These are phyloP conservation scores for Nothoprocta pentlandii DNA, from an alignment of 2,113 vertebrate species.

Conservation along the genomic window DNA sequence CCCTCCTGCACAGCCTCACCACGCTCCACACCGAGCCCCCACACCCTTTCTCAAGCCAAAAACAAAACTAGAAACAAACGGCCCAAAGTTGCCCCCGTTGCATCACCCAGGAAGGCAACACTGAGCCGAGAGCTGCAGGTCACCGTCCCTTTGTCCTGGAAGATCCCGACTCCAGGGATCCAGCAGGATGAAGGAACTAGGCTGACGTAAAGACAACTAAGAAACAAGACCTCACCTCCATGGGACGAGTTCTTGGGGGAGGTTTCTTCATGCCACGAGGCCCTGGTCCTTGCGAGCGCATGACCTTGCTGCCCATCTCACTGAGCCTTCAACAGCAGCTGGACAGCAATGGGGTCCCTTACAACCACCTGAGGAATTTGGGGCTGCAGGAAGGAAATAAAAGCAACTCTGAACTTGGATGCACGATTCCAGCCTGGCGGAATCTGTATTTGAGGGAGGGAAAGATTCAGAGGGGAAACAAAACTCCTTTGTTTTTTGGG, in stretches of 20 bases:
- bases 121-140: not conserved
- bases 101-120: not conserved
- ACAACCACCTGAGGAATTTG: not conserved
- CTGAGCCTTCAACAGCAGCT: not conserved
- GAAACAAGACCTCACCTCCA: not conserved
- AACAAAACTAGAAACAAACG: not conserved
- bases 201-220: not conserved
- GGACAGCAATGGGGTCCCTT: not conserved
- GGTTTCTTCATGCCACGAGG: not conserved
- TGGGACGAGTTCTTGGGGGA: not conserved
- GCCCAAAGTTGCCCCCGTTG: no score
- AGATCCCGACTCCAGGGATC: not conserved
- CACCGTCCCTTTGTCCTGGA: not conserved
- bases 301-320: rapidly evolving
- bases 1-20: not conserved
- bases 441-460: not conserved
- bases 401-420: not conserved
- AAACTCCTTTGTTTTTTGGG: not conserved
- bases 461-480: not conserved
- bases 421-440: not conserved
- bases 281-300: not conserved
- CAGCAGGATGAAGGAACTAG: not conserved
- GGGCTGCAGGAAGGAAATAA: not conserved
- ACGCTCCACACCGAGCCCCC: not conserved
- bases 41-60: rapidly evolving